Evolutionary conservation across 1,140 invertebrate species (phyloP).

Genomic region (Drosophila sp.): DNA sequence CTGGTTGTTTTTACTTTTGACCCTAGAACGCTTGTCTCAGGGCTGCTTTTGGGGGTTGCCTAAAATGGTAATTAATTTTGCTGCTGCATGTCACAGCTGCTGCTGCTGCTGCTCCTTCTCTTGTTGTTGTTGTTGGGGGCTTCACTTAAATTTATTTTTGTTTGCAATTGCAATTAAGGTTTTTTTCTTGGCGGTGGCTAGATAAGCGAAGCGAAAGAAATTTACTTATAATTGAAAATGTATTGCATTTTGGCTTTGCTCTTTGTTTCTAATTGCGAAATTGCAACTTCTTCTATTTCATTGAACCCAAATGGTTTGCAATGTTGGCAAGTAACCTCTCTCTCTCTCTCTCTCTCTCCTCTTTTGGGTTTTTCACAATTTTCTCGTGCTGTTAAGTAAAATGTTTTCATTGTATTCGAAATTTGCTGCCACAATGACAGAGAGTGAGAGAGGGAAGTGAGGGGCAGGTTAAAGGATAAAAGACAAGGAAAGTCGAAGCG

Average conservation of each 20-base stretch:
- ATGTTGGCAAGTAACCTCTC: constrained; percentile 6
- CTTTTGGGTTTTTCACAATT: constrained; percentile 44
- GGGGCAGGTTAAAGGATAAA: neutral
- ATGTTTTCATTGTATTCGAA: constrained; percentile 72
- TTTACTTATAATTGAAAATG: constrained; percentile 46
- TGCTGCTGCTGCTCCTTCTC: constrained; percentile 33
- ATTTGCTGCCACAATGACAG: constrained; percentile 47
- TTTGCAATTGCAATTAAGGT: constrained; percentile 38
- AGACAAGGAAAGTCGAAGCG: constrained; percentile 7
- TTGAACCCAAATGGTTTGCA: constrained; percentile 14
- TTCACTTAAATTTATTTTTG: constrained; percentile 28
- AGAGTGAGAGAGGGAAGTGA: neutral
- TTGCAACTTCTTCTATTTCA: neutral
- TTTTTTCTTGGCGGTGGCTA: neutral
- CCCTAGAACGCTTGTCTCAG: constrained; percentile 2
- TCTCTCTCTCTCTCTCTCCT: constrained; percentile 33
- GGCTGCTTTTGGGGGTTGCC: neutral
- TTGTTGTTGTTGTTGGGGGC: constrained; percentile 5
- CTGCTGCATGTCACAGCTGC: constrained; percentile 56
- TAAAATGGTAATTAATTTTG: constrained; percentile 59
- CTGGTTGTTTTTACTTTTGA: constrained; percentile 36
- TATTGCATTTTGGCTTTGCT: constrained; percentile 27
- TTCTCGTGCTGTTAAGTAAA: constrained; percentile 64
- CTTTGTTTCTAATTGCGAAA: neutral
- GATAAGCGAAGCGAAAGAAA: neutral